phyloP scores from a whole-genome alignment of 2,888 invertebrate genomes.

The Smittia sp. region DNA sequence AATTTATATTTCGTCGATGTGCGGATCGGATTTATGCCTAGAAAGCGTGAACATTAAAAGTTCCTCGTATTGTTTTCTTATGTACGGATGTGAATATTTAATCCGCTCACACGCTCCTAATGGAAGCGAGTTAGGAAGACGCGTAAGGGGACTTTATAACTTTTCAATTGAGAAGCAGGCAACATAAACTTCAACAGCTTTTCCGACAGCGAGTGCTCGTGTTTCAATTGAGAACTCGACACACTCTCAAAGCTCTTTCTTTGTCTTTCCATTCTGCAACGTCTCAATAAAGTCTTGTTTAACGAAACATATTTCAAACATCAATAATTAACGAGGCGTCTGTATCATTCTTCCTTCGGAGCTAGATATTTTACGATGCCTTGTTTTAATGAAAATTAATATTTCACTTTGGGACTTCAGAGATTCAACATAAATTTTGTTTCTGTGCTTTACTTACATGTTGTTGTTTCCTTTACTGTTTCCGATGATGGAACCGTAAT shows the following conservation, averaged over 20 bases:
- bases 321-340: too few species aligned
- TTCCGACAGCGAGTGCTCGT: too few species aligned
- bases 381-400: background rate
- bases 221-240: too few species aligned
- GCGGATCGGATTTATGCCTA: background rate
- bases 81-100: slow-evolving; percentile 9
- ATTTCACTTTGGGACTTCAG: background rate
- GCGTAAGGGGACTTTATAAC: too few species aligned
- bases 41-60: background rate
- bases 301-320: too few species aligned
- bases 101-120: background rate
- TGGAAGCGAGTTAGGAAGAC: too few species aligned
- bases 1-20: background rate
- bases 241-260: too few species aligned
- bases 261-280: too few species aligned
- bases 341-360: too few species aligned
- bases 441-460: background rate
- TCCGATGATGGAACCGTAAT: background rate
- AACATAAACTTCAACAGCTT: too few species aligned
- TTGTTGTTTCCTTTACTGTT: background rate
- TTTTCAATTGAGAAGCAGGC: too few species aligned
- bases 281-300: too few species aligned
- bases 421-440: background rate
- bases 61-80: background rate
- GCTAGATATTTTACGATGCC: background rate